These are phyloP conservation scores for Crax fasciolata DNA, from an alignment of 2,797 vertebrate species.

Conservation along the genomic window DNA sequence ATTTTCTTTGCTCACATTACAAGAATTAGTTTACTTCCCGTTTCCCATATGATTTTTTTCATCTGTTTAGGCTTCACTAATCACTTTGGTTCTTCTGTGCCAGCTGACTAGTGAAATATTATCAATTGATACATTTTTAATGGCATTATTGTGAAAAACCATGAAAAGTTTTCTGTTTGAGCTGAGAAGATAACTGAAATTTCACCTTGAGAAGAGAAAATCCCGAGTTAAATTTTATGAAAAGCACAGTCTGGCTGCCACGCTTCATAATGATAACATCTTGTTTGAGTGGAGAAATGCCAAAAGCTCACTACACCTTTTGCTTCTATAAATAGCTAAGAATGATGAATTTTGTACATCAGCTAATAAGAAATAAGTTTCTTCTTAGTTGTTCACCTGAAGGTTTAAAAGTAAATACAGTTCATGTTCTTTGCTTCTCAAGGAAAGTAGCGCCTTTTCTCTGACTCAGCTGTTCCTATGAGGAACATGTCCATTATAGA, in stretches of 20 bases:
- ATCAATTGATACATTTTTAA: background rate
- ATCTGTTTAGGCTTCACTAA: background rate
- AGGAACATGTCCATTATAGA: background rate
- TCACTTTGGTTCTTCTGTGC: background rate
- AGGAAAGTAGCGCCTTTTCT: background rate
- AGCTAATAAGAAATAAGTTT: background rate
- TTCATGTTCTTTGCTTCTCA: background rate
- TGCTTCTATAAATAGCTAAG: background rate
- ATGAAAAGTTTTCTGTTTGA: background rate
- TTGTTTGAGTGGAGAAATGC: background rate
- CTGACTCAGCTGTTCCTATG: background rate
- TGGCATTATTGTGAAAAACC: background rate
- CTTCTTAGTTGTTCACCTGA: background rate
- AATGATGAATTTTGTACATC: background rate
- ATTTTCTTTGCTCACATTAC: constrained; percentile 2
- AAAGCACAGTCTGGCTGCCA: background rate
- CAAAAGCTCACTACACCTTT: background rate
- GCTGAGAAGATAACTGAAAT: background rate
- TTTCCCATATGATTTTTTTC: background rate
- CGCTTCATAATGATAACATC: background rate
- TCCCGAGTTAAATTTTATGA: background rate
- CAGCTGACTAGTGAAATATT: background rate
- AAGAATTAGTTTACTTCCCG: background rate
- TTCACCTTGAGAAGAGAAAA: background rate
- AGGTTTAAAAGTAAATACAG: background rate